These are phyloP conservation scores for Chrysina gloriosa DNA, from an alignment of 2,888 invertebrate species.

Conservation along the genomic window DNA sequence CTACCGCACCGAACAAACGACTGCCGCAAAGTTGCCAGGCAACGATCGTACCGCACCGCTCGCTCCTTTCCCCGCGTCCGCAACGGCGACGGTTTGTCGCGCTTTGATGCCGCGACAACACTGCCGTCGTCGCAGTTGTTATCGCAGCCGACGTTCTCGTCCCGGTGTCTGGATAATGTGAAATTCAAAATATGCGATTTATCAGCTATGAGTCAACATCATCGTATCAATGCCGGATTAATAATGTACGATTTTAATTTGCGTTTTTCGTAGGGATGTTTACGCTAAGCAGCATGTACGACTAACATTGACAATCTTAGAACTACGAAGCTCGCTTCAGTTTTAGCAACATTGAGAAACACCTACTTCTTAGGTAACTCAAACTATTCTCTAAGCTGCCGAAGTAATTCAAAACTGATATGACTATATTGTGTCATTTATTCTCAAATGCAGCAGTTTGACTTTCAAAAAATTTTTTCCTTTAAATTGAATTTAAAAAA, in stretches of 20 bases:
- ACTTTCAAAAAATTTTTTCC: no score
- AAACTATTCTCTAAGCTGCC: no score
- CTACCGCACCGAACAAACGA: constrained; percentile 52
- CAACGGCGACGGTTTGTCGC: constrained; percentile 35
- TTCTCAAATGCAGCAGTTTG: no score
- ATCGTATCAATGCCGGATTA: not conserved
- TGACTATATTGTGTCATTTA: no score
- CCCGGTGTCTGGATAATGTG: not conserved
- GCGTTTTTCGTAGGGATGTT: not conserved
- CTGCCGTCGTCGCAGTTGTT: constrained; percentile 36
- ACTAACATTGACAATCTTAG: no score
- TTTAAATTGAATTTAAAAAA: no score
- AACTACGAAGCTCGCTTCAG: no score
- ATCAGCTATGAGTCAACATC: not conserved
- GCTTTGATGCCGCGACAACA: constrained; percentile 25
- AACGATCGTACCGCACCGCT: constrained; percentile 47
- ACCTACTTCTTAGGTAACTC: no score
- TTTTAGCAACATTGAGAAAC: no score
- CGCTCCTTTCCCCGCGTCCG: constrained; percentile 44
- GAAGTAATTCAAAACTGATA: no score
- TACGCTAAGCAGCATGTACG: no score
- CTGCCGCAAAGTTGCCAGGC: constrained; percentile 47
- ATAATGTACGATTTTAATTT: not conserved
- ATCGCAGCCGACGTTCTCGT: constrained; percentile 1
- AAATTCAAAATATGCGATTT: constrained; percentile 11